phyloP scores from a whole-genome alignment of 1,140 invertebrate species.

The Solenopsis fugax region DNA sequence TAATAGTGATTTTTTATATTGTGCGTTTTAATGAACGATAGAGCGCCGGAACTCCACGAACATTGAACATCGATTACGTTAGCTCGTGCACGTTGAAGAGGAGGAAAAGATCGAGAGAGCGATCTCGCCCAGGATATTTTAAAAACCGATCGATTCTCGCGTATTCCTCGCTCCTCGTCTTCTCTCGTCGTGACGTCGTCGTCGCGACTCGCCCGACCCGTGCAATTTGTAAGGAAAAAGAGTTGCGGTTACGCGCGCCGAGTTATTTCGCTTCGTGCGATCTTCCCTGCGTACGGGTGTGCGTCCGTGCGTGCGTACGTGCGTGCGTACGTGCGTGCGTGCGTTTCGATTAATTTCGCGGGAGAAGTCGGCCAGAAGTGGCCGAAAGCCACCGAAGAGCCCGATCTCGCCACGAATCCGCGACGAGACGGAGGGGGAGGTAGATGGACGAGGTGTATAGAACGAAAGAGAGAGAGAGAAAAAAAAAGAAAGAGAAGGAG shows the following conservation, averaged over 20 bases:
- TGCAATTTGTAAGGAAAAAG: slow-evolving; percentile 11
- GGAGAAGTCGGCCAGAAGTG: slow-evolving; percentile 51
- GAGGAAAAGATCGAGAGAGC: background rate
- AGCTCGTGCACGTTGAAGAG: background rate
- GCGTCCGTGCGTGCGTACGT: too few relatives aligned
- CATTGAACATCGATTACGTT: background rate
- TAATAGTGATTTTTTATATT: background rate
- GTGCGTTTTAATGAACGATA: background rate
- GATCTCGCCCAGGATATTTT: background rate
- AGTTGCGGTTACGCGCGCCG: slow-evolving; percentile 10
- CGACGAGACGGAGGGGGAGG: slow-evolving; percentile 10
- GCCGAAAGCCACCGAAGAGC: slow-evolving; percentile 22
- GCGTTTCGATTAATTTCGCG: slow-evolving; percentile 49
- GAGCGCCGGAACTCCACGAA: background rate
- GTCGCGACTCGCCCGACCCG: background rate
- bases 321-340: background rate
- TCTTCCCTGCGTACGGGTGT: background rate
- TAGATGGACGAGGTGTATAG: slow-evolving; percentile 1
- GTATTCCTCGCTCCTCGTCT: background rate
- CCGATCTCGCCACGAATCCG: slow-evolving; percentile 45
- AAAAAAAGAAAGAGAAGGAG: background rate
- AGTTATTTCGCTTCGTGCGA: slow-evolving; percentile 20
- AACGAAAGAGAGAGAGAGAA: background rate
- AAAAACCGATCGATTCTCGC: slow-evolving; percentile 16
- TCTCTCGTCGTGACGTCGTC: background rate